Evolutionary conservation across 2,113 vertebrate genomes (phyloP).

Genomic region (Clinocottus analis): DNA sequence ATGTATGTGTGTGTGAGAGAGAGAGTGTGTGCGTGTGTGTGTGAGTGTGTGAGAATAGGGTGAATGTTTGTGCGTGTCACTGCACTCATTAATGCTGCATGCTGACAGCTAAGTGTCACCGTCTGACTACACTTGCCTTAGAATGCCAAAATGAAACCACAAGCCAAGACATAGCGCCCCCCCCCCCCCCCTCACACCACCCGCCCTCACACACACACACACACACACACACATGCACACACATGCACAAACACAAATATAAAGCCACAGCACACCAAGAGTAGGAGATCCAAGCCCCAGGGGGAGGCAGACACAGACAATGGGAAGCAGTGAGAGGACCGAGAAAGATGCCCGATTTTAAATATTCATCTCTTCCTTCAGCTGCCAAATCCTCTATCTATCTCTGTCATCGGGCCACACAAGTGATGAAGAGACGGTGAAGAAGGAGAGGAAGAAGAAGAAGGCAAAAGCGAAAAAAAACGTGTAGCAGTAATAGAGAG

Average conservation of each 20-base stretch:
- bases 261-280: conserved; percentile 46
- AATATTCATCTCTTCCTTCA: conserved; percentile 76
- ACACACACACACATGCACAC: conserved; percentile 7
- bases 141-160: conserved; percentile 72
- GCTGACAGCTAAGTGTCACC: conserved; percentile 79
- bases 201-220: conserved; percentile 31
- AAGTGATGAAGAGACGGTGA: conserved; percentile 23
- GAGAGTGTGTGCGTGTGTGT: conserved; percentile 48
- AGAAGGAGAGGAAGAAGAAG: conserved; percentile 15
- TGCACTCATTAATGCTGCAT: conserved; percentile 78
- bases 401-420: conserved; percentile 50
- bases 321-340: conserved; percentile 57
- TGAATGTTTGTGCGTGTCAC: conserved; percentile 68
- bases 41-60: conserved; percentile 51
- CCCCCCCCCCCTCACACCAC: neutral
- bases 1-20: conserved; percentile 53
- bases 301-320: conserved; percentile 60
- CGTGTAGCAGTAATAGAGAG: conserved; percentile 23
- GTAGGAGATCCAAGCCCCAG: conserved; percentile 54
- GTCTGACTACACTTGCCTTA: conserved; percentile 69
- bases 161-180: conserved; percentile 51
- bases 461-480: conserved; percentile 22
- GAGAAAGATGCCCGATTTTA: conserved; percentile 67
- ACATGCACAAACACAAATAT: conserved; percentile 25
- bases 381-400: conserved; percentile 69